Evolutionary conservation across 1,140 invertebrate genomes (phyloP).

Genomic region (Lepidurus couesii): DNA sequence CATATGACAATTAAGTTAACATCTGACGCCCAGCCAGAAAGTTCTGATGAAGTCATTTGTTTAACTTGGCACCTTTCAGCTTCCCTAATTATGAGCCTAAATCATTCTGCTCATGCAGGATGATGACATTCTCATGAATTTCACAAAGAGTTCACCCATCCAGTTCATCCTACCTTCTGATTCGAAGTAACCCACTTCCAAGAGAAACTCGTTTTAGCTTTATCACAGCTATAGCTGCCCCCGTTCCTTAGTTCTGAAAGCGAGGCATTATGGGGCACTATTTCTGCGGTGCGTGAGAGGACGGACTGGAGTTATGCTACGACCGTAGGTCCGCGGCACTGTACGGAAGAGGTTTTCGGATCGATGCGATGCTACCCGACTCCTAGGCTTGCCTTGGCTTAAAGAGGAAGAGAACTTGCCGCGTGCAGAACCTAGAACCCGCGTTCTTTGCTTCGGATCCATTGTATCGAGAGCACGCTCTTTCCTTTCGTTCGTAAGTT

Average conservation of each 20-base stretch:
- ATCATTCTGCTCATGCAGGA: no score
- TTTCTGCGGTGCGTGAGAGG: background rate
- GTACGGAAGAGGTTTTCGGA: background rate
- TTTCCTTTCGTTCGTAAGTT: background rate
- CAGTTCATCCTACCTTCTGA: no score
- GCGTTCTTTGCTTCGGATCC: background rate
- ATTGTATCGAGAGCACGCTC: background rate
- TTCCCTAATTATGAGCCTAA: no score
- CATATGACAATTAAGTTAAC: no score
- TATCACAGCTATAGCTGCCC: no score
- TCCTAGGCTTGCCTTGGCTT: background rate
- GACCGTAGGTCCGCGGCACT: background rate
- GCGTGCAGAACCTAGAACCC: background rate
- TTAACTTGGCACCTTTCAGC: no score
- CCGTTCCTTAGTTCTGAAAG: background rate
- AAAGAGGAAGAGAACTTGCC: background rate
- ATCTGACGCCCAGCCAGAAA: no score
- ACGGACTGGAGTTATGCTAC: background rate
- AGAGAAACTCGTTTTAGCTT: no score
- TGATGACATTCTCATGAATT: no score
- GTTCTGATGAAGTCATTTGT: no score
- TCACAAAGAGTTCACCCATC: no score
- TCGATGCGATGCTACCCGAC: slow-evolving; percentile 3
- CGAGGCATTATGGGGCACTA: background rate
- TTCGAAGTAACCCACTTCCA: no score